Evolutionary conservation across 2,797 vertebrate species (phyloP), one percentile per base, ranked within the genome.

Genomic region (Peromyscus melanophrys): DNA sequence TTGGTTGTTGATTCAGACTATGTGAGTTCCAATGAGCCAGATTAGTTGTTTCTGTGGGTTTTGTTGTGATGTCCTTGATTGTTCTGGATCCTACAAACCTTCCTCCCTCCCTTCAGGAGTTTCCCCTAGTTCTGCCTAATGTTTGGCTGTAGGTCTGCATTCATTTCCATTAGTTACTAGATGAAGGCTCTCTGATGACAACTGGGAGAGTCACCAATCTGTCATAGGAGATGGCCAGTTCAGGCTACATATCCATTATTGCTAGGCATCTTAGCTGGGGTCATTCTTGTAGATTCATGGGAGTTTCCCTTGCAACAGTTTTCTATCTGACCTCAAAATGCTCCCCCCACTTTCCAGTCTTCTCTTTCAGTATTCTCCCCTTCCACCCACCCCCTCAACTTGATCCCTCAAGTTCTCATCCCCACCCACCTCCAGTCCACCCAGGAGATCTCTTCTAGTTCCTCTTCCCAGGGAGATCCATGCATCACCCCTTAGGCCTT

Each of bases 301-400:
- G n/a, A 37, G n/a, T 71, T 71, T 71, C n/a, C n/a, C 17, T 71
- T 11, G 4, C 19, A 37, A 37, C 69, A 37, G 17, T 19, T 71
- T 71, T 71, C 19, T 71, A 37, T 17, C 34, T 69, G 34, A 69
- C 17, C 8, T 17, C 8, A 7, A 21, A 71, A 71, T 37, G 34
- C 17, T 7, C n/a, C 16, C n/a, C 8, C 8, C 59, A 61, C 13
- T 71, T n/a, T 4, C 69, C 69, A 21, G 69, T 71, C n/a, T 21
- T 71, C 69, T 71, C n/a, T 71, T 37, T 71, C 9, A 37, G 19
- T 71, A 71, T 8, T 71, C n/a, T 37, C 19, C 8, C 19, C n/a
- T 3, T 37, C n/a, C n/a, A 71, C 63, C 29, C 0, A 9, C 13
- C 5, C 16, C 2, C 16, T 6, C 6, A 4, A 69, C 17, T n/a